Conservation (phyloP, 2,797 vertebrate genomes). For the Dicrostonyx torquatus region DNA sequence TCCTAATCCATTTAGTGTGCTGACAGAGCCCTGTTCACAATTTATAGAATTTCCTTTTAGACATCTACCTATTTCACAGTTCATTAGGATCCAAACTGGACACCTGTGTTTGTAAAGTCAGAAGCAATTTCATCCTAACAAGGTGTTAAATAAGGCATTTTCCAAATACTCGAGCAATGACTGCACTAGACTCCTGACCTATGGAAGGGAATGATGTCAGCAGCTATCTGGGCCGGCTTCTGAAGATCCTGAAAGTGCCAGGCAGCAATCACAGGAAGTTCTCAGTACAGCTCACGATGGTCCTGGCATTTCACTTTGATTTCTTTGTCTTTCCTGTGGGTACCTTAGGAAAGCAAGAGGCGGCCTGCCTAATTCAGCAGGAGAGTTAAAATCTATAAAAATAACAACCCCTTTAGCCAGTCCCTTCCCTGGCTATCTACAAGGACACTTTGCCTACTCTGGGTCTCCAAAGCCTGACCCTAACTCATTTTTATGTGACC, state of each 20-base stretch:
- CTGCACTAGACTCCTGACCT: slow-evolving; percentile 57
- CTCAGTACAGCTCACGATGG: not conserved
- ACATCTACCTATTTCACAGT: slow-evolving; percentile 83
- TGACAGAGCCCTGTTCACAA: slow-evolving; percentile 76
- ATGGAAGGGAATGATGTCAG: slow-evolving; percentile 50
- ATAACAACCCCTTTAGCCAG: slow-evolving; percentile 55
- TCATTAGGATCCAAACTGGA: slow-evolving; percentile 79
- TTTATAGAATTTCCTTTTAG: slow-evolving; percentile 82
- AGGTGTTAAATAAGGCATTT: slow-evolving; percentile 74
- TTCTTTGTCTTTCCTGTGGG: not conserved
- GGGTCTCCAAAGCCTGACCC: slow-evolving; percentile 73
- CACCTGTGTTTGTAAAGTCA: slow-evolving; percentile 80
- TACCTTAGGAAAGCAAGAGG: slow-evolving; percentile 44
- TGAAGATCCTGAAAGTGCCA: not conserved
- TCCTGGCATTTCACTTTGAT: not conserved
- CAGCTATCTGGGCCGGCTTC: slow-evolving; percentile 5
- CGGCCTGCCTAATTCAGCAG: slow-evolving; percentile 54
- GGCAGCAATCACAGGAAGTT: not conserved
- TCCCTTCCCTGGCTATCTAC: slow-evolving; percentile 64
- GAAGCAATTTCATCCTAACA: slow-evolving; percentile 79
- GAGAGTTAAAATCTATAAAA: slow-evolving; percentile 65
- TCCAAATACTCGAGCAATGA: slow-evolving; percentile 71
- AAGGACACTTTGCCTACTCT: slow-evolving; percentile 73
- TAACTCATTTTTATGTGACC: slow-evolving; percentile 82
- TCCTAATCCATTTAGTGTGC: slow-evolving; percentile 81